Evolutionary conservation across 2,888 invertebrate species (phyloP).

Genomic region (Electrophaes corylata): DNA sequence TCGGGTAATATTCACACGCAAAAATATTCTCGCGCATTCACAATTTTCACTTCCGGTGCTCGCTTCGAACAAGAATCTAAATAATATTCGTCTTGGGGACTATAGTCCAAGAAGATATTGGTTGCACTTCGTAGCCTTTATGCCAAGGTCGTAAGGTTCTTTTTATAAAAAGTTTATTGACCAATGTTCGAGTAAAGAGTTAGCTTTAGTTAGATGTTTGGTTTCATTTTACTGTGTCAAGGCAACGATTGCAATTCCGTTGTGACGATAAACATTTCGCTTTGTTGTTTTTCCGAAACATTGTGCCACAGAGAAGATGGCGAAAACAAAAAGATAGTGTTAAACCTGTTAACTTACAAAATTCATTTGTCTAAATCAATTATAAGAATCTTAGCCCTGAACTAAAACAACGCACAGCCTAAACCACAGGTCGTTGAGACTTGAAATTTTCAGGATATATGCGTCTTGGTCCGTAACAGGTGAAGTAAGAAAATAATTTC

Average conservation of each 20-base stretch:
- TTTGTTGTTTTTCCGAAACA: not conserved
- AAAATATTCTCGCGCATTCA: slow-evolving; percentile 26
- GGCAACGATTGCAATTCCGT: slow-evolving; percentile 14
- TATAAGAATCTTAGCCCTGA: too few species aligned
- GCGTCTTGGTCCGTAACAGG: too few species aligned
- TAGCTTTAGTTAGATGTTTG: slow-evolving; percentile 11
- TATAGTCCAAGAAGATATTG: slow-evolving; percentile 19
- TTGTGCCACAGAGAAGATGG: not conserved
- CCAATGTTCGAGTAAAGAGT: slow-evolving; percentile 1
- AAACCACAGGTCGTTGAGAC: too few species aligned
- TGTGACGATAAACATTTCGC: not conserved
- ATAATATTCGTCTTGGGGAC: slow-evolving; percentile 46
- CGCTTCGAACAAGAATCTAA: slow-evolving; percentile 53
- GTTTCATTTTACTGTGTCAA: slow-evolving; percentile 10
- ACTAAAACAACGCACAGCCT: too few species aligned
- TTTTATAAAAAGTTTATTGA: slow-evolving; percentile 5
- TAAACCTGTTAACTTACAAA: too few species aligned
- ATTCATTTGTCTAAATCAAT: too few species aligned
- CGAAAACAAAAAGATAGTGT: not conserved
- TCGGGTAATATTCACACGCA: slow-evolving; percentile 24
- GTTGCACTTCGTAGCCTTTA: slow-evolving; percentile 3
- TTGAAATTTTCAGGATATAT: too few species aligned
- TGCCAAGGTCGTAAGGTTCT: slow-evolving; percentile 9
- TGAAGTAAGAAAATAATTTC: too few species aligned
- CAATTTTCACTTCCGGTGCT: slow-evolving; percentile 39